A percentile compares a stretch with the other conserved stretches of the same genome.
These are phyloP conservation scores for Megalurothrips usitatus DNA, from an alignment of 2,888 invertebrate genomes.

Conservation along the genomic window DNA sequence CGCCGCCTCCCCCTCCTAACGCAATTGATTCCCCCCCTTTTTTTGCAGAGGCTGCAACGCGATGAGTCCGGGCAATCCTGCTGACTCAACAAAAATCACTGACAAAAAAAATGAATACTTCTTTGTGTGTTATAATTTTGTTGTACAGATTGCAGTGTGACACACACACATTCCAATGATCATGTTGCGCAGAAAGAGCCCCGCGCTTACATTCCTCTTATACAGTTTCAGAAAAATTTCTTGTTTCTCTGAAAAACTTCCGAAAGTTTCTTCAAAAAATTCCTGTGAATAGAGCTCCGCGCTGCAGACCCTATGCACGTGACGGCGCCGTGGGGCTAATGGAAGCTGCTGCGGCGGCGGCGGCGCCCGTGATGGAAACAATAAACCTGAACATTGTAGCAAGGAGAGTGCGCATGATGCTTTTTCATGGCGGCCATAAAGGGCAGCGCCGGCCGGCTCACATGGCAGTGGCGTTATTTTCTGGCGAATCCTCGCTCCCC, in stretches of 20 bases:
- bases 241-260: too few relatives aligned
- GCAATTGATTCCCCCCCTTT: too few relatives aligned
- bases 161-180: not conserved
- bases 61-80: too few relatives aligned
- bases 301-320: not conserved
- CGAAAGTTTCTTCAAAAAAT: too few relatives aligned
- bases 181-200: not conserved
- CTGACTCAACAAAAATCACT: too few relatives aligned
- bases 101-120: too few relatives aligned
- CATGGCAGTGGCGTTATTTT: constrained; percentile 9
- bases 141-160: not conserved
- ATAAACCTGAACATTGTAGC: constrained; percentile 10
- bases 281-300: too few relatives aligned
- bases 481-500: not conserved
- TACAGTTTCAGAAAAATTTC: too few relatives aligned
- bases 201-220: not conserved
- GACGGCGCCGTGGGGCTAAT: not conserved
- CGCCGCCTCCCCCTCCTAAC: too few relatives aligned
- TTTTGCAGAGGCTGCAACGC: too few relatives aligned
- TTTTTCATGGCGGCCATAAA: constrained; percentile 21
- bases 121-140: too few relatives aligned
- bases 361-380: not conserved
- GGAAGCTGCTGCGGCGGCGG: not conserved
- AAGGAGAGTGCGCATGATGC: not conserved
- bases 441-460: not conserved